Evolutionary conservation across 23 tunicate species (phyloP), one percentile per base, ranked within the genome.

Genomic region (Trididemnum nubilum): DNA sequence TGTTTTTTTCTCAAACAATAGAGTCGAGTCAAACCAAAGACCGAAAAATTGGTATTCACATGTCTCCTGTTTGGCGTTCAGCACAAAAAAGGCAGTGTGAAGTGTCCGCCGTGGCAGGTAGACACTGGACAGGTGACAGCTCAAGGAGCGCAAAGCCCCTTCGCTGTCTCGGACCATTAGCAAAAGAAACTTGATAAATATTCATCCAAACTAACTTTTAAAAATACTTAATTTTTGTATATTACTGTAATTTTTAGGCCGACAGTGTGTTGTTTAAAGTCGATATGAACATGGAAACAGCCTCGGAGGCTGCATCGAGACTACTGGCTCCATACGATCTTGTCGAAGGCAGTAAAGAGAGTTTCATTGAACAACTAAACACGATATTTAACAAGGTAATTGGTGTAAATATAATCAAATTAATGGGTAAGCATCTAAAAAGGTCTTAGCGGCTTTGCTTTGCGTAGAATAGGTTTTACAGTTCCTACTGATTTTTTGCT

Each of bases 331-430:
- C 74, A 22, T 51, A 38, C 0, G 67, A 82, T 24, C 83, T 93
- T 25, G 1, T 66, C 12, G 98, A 93, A 66, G 76, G 78, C 25
- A 93, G 88, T 51, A 78, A 54, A 67, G 98, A 93, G 15, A 65
- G 77, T 30, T 93, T 93, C 72, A 67, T 88, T 1, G 98, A 93
- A 30, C 98, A 93, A 57, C 81, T 93, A 22, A 79, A 80, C 72
- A 35, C 80, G 1, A 87, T 87, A 33, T 93, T 51, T 70, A 85
- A 81, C 75, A 52, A 89, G 86, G 96, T 90, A 59, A 71, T 69
- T 81, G 34, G 82, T 27, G 27, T 18, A 49, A 12, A 49, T 49
- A 49, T 49, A n/a, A n/a, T n/a, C n/a, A n/a, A n/a, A n/a, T n/a
- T n/a, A n/a, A n/a, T n/a, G n/a, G n/a, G n/a, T n/a, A n/a, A n/a